A percentile compares a stretch with the other conserved stretches of the same genome.
phyloP scores from a whole-genome alignment of 1,140 invertebrate species.

The Ericerus pela region DNA sequence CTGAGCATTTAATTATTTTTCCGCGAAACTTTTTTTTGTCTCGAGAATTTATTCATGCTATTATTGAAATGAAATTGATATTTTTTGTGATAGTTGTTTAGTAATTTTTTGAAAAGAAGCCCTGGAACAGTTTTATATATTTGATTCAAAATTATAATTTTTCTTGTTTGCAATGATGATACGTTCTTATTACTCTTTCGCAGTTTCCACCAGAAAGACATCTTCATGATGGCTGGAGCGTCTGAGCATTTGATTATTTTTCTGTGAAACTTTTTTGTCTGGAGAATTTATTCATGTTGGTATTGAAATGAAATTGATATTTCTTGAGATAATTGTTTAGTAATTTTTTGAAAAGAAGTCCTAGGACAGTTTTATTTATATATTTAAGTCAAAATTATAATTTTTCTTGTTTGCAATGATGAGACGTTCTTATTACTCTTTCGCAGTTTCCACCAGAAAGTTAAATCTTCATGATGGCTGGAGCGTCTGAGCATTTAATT shows the following conservation, averaged over 20 bases:
- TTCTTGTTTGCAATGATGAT: constrained; percentile 10
- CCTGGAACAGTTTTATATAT: no score
- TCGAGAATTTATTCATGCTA: no score
- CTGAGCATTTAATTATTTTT: constrained; percentile 4
- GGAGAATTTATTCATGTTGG: no score
- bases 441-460: constrained; percentile 16
- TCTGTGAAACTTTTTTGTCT: neutral
- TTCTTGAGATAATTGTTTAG: no score
- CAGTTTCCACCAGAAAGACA: constrained; percentile 15
- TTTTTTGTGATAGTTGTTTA: neutral
- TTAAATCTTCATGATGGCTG: constrained; percentile 10
- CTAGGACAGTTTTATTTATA: neutral
- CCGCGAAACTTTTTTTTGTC: neutral
- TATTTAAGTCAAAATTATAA: constrained; percentile 14
- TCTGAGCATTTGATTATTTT: neutral
- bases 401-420: neutral
- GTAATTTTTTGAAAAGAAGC: no score
- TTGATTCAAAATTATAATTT: neutral
- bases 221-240: no score
- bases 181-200: constrained; percentile 14
- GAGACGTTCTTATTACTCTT: neutral
- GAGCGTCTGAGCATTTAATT: constrained; percentile 14
- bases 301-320: no score
- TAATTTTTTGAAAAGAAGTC: neutral
- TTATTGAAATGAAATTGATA: no score